Percentiles rank a stretch among this genome's conserved stretches.
These are phyloP conservation scores for Thymelicus acteon DNA, from an alignment of 2,888 invertebrate genomes.

Conservation along the genomic window DNA sequence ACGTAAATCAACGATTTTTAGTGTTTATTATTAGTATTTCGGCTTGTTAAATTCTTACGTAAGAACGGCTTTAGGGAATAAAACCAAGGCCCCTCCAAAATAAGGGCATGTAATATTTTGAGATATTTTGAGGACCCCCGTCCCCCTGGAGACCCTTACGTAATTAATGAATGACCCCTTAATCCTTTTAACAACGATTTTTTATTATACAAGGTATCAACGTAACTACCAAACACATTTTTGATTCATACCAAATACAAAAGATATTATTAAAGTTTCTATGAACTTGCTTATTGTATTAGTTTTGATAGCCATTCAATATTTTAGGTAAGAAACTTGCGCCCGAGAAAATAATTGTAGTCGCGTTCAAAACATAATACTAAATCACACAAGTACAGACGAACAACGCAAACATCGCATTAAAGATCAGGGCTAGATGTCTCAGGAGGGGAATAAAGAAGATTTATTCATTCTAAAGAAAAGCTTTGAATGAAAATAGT, in stretches of 20 bases:
- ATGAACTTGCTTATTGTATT: slow-evolving; percentile 15
- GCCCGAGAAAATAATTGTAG: slow-evolving; percentile 44
- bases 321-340: slow-evolving; percentile 32
- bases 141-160: no score
- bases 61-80: no score
- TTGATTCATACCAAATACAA: background rate
- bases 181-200: no score
- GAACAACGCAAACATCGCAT: slow-evolving; percentile 78
- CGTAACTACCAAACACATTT: background rate
- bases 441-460: slow-evolving; percentile 74
- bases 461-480: slow-evolving; percentile 76
- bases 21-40: no score
- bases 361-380: slow-evolving; percentile 66
- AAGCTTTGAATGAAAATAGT: slow-evolving; percentile 79
- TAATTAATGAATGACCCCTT: no score
- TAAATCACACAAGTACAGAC: slow-evolving; percentile 72
- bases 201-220: background rate
- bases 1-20: no score
- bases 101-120: no score
- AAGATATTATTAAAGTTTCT: slow-evolving; percentile 12
- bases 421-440: slow-evolving; percentile 81
- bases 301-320: slow-evolving; percentile 22
- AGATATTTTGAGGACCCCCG: no score
- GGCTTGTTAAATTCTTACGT: no score
- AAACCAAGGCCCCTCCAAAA: no score